Conservation (phyloP, 2,888 invertebrate species). For the Geotrupes spiniger region DNA sequence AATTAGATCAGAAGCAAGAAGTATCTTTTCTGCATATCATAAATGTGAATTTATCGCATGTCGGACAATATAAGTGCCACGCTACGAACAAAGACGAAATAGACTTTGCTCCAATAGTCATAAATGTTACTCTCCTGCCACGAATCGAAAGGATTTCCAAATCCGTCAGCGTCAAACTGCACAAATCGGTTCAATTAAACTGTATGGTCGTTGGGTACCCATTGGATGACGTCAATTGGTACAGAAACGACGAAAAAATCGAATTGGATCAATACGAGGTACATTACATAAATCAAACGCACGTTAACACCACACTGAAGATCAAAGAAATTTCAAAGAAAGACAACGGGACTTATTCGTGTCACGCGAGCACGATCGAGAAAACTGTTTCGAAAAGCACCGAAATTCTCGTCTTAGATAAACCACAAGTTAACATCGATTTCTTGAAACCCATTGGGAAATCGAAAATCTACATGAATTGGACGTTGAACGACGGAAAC, state of each 20-base stretch:
- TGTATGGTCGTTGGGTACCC: conserved; percentile 63
- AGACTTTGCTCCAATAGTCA: conserved; percentile 40
- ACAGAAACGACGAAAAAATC: conserved; percentile 55
- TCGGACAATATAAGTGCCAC: conserved; percentile 61
- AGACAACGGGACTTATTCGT: conserved; percentile 72
- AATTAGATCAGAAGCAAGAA: conserved; percentile 47
- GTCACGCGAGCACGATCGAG: conserved; percentile 47
- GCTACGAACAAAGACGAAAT: conserved; percentile 45
- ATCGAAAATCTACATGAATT: conserved; percentile 74
- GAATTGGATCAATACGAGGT: conserved; percentile 33
- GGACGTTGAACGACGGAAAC: conserved; percentile 78
- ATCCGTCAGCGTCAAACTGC: conserved; percentile 53
- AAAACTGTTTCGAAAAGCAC: conserved; percentile 36
- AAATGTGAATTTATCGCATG: conserved; percentile 56
- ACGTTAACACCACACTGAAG: conserved; percentile 58
- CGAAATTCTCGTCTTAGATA: conserved; percentile 59
- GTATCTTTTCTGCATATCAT: conserved; percentile 55
- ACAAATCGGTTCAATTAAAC: conserved; percentile 52
- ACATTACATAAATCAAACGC: conserved; percentile 55
- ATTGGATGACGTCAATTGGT: conserved; percentile 56
- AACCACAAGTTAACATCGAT: conserved; percentile 69
- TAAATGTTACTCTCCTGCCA: conserved; percentile 52
- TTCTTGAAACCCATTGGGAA: conserved; percentile 73
- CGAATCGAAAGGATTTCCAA: conserved; percentile 51
- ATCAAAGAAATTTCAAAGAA: conserved; percentile 60